A percentile compares a stretch with the other conserved stretches of the same genome.
Evolutionary conservation across 2,888 invertebrate genomes (phyloP).

Genomic region (Andrena dorsata): DNA sequence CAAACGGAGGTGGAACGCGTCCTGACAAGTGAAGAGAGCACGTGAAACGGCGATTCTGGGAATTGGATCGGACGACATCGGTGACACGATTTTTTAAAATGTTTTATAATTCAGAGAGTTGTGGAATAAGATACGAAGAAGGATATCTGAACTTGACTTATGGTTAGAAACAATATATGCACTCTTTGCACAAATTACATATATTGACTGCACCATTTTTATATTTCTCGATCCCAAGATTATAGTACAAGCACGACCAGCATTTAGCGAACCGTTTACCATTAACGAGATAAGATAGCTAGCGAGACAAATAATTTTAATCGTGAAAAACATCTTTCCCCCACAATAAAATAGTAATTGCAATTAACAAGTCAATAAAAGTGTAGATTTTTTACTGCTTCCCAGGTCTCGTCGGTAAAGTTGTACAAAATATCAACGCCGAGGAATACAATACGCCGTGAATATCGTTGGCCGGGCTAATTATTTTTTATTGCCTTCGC

Average conservation of each 20-base stretch:
- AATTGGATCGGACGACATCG: slow-evolving; percentile 27
- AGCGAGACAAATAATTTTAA: slow-evolving; percentile 1
- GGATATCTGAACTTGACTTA: too few relatives aligned
- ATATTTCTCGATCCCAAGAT: neutral
- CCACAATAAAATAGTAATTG: neutral
- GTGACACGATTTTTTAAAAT: neutral
- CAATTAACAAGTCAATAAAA: slow-evolving; percentile 35
- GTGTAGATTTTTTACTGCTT: neutral
- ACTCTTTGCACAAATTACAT: too few relatives aligned
- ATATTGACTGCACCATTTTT: neutral
- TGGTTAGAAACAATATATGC: too few relatives aligned
- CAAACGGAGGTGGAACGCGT: slow-evolving; percentile 10
- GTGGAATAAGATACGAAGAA: too few relatives aligned
- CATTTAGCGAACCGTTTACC: neutral
- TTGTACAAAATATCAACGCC: neutral
- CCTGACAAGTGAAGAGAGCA: slow-evolving; percentile 33
- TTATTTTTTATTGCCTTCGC: slow-evolving; percentile 47
- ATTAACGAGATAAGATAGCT: neutral
- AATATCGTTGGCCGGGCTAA: slow-evolving; percentile 30
- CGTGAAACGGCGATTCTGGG: slow-evolving; percentile 7
- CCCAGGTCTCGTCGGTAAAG: neutral
- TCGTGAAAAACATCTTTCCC: neutral
- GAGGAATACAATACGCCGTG: slow-evolving; percentile 1
- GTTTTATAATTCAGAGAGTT: too few relatives aligned
- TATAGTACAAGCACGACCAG: neutral